Evolutionary conservation across 2,888 invertebrate genomes (phyloP).

Genomic region (Sinelater perroti): DNA sequence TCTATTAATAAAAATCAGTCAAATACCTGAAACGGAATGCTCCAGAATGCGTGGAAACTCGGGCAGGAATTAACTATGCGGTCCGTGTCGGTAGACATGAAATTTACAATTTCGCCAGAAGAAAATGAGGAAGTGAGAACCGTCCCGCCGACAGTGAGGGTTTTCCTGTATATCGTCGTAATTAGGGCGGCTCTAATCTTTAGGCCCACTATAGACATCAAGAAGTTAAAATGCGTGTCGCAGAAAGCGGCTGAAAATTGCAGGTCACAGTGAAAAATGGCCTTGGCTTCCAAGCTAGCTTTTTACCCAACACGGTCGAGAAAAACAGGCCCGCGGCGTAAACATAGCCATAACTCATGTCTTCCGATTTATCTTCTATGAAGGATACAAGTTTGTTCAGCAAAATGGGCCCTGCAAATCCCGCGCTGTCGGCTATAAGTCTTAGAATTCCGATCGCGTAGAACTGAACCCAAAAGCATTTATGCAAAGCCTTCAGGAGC

Average conservation of each 20-base stretch:
- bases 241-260: slow-evolving; percentile 73
- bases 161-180: slow-evolving; percentile 81
- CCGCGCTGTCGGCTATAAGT: slow-evolving; percentile 81
- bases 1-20: neutral
- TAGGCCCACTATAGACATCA: slow-evolving; percentile 82
- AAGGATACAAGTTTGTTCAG: slow-evolving; percentile 83
- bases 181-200: slow-evolving; percentile 89
- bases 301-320: slow-evolving; percentile 74
- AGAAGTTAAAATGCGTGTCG: slow-evolving; percentile 89
- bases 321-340: slow-evolving; percentile 74
- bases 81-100: slow-evolving; percentile 96
- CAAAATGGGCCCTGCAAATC: slow-evolving; percentile 90
- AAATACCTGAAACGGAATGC: slow-evolving; percentile 91
- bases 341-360: slow-evolving; percentile 69
- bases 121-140: slow-evolving; percentile 61
- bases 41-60: slow-evolving; percentile 97
- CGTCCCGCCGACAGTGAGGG: slow-evolving; percentile 61
- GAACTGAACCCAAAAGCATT: slow-evolving; percentile 82
- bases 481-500: slow-evolving; percentile 74
- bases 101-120: slow-evolving; percentile 92
- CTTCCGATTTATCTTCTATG: slow-evolving; percentile 76
- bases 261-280: neutral
- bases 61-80: slow-evolving; percentile 95
- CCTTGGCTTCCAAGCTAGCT: slow-evolving; percentile 1
- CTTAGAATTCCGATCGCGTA: slow-evolving; percentile 85